Base-by-base conservation (phyloP, 37 sponge, comb jelly and placozoan genomes). In the Amphimedon queenslandica region DNA sequence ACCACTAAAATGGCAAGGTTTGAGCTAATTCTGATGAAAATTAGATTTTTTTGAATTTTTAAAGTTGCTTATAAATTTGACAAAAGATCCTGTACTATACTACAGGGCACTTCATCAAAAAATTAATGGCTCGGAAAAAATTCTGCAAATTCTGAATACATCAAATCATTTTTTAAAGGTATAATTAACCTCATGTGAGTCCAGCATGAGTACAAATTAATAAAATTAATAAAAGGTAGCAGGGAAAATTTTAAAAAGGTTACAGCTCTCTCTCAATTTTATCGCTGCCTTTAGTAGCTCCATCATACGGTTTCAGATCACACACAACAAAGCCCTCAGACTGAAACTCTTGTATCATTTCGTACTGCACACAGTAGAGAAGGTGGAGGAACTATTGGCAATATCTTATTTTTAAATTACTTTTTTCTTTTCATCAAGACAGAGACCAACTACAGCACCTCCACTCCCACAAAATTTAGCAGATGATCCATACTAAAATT, bases 401-500 rank as follows among this genome's bases (percentile, higher is more conserved):
- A n/a, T n/a, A 2, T 21, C 36, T 66, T 20, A 43, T 6, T 2
- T n/a, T 39, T 2, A n/a, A 3, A 25, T 53, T 42, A 87, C 88
- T 75, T 91, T 82, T 33, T 64, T 61, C 1, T 70, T 8, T 16
- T 47, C 42, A 67, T 92, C 85, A 3, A 40, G 33, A 79, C 93
- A 93, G 37, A 79, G 4, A 24, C 93, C 93, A 76, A 93, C 70
- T 0, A 93, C 90, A 16, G 93, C 93, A 24, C 79, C 79, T 36
- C 89, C 89, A 78, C 93, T 93, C 2, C 93, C 93, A 60, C 86
- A 65, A 41, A 93, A 93, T 86, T 93, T 93, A 56, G 72, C 90
- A 36, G 86, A 40, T 27, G 93, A 93, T 29, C 93, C 93, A 68
- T 93, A 79, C 83, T 88, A 42, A 30, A 65, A 1, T 57, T 37